Evolutionary conservation across 2,888 invertebrate genomes (phyloP).

Genomic region (Periphyllus acericola): DNA sequence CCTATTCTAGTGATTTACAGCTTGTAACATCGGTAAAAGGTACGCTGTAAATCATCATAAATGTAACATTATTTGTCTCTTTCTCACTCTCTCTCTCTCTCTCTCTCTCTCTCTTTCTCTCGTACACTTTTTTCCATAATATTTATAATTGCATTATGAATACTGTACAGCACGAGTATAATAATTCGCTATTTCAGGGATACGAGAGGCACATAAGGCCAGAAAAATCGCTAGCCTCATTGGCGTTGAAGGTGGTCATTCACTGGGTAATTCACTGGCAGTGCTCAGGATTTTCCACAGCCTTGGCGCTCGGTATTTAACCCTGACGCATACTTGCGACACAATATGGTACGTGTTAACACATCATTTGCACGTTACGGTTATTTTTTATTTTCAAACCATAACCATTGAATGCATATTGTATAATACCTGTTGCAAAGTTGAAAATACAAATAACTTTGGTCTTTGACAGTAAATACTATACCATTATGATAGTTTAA

Average conservation of each 20-base stretch:
- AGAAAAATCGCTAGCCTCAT: constrained; percentile 89
- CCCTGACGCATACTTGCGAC: constrained; percentile 91
- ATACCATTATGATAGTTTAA: too few relatives aligned
- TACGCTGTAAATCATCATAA: constrained; percentile 65
- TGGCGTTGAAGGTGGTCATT: constrained; percentile 93
- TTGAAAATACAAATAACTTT: too few relatives aligned
- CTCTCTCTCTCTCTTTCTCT: not conserved
- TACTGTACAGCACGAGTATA: not conserved
- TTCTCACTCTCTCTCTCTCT: not conserved
- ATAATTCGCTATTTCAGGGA: constrained; percentile 70
- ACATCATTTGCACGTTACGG: too few relatives aligned
- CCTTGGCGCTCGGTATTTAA: constrained; percentile 86
- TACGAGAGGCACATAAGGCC: constrained; percentile 77
- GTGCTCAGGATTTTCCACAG: constrained; percentile 89
- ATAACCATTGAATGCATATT: not conserved
- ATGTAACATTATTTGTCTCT: constrained; percentile 8
- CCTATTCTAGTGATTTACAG: constrained; percentile 70
- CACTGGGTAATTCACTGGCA: constrained; percentile 88
- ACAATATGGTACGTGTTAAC: constrained; percentile 77
- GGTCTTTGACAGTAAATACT: too few relatives aligned
- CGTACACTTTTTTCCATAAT: too few relatives aligned
- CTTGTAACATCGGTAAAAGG: constrained; percentile 67
- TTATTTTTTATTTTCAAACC: not conserved
- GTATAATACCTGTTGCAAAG: not conserved
- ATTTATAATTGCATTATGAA: not conserved